These are phyloP conservation scores for Galeopsomyia nigrocyanea DNA, from an alignment of 2,888 invertebrate species.

Conservation along the genomic window DNA sequence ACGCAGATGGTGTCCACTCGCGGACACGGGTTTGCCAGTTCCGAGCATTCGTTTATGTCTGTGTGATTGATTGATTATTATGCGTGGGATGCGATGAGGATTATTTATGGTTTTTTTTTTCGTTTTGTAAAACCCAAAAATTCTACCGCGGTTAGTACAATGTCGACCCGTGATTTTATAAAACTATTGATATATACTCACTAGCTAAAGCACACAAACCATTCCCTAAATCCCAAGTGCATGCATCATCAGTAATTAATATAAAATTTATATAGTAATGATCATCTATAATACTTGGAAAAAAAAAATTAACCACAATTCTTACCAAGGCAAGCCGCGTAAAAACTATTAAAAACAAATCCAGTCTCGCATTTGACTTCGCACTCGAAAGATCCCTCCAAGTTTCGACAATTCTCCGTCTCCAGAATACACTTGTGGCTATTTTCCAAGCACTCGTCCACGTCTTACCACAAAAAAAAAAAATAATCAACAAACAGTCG, in stretches of 20 bases:
- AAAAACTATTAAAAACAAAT: constrained; percentile 56
- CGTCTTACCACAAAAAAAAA: constrained; percentile 71
- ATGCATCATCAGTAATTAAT: no score
- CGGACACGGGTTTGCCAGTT: constrained; percentile 67
- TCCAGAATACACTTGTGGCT: constrained; percentile 74
- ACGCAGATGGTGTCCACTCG: constrained; percentile 73
- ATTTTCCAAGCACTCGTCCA: constrained; percentile 81
- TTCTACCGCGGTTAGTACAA: no score
- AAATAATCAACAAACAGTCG: background rate
- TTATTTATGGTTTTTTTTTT: no score
- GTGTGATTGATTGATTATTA: constrained; percentile 27
- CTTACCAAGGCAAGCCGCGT: constrained; percentile 62
- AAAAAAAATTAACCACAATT: background rate
- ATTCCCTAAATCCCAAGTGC: no score
- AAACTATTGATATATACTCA: no score
- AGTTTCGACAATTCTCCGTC: constrained; percentile 62
- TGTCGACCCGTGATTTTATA: no score
- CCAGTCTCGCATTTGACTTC: constrained; percentile 62
- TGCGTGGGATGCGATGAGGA: no score
- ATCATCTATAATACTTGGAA: background rate
- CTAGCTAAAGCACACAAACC: no score
- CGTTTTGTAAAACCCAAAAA: no score
- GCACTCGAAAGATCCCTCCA: constrained; percentile 70
- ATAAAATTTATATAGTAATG: background rate
- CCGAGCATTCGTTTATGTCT: constrained; percentile 74